phyloP scores from a whole-genome alignment of 2,113 vertebrate genomes.

The Hyla sarda region DNA sequence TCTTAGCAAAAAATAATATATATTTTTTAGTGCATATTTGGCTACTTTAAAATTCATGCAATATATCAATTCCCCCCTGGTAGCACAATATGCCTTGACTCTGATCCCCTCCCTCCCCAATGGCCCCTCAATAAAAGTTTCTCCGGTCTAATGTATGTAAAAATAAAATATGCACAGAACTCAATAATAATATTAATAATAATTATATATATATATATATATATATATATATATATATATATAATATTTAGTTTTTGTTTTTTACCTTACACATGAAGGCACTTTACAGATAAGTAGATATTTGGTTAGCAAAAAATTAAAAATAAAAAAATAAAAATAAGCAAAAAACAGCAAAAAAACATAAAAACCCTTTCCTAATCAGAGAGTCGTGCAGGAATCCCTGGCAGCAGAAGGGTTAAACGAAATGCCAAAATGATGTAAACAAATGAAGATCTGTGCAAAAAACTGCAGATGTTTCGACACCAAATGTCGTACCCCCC shows the following conservation, averaged over 20 bases:
- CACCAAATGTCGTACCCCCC: not conserved
- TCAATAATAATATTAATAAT: not conserved
- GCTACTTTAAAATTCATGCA: conserved; percentile 37
- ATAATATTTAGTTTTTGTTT: no score
- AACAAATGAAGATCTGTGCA: conserved; percentile 58
- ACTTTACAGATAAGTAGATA: conserved; percentile 65
- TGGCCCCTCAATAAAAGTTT: conserved; percentile 9
- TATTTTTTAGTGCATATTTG: conserved; percentile 31
- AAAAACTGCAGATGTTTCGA: conserved; percentile 53
- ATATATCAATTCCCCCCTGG: not conserved
- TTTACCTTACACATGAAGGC: conserved; percentile 67
- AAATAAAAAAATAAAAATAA: no score
- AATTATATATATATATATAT: no score
- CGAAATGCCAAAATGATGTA: conserved; percentile 61
- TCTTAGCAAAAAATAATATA: conserved; percentile 33
- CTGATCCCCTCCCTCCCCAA: not conserved
- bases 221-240: no score
- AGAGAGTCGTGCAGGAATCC: conserved; percentile 8
- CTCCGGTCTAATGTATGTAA: not conserved
- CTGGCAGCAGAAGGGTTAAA: conserved; percentile 61
- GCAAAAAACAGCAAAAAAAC: not conserved
- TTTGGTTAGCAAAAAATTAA: conserved; percentile 60
- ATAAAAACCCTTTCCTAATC: conserved; percentile 30
- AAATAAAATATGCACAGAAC: conserved; percentile 17
- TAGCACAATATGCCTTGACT: not conserved